Evolutionary conservation across 2,797 vertebrate species (phyloP).

Genomic region (Lepilemur ruficaudatus): DNA sequence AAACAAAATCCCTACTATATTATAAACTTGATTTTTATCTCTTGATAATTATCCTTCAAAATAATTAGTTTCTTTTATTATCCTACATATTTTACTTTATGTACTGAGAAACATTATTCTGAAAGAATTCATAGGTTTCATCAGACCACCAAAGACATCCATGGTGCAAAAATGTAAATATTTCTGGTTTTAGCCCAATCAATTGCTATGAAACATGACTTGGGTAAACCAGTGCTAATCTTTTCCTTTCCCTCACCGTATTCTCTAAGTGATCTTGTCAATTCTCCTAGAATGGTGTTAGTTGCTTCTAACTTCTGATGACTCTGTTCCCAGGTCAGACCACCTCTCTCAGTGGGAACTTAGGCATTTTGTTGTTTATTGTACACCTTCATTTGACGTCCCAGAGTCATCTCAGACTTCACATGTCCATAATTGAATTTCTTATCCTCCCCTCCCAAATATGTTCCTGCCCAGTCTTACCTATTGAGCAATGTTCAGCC

Average conservation of each 20-base stretch:
- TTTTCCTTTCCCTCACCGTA: neutral
- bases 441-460: neutral
- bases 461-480: neutral
- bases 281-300: neutral
- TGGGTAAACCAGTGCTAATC: neutral
- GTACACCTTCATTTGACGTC: neutral
- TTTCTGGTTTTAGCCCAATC: neutral
- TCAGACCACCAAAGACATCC: neutral
- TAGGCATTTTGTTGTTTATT: neutral
- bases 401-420: neutral
- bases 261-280: neutral
- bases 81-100: neutral
- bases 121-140: neutral
- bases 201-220: neutral
- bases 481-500: neutral
- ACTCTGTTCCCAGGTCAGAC: neutral
- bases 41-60: neutral
- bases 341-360: neutral
- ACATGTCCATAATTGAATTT: neutral
- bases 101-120: neutral
- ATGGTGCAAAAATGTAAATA: neutral
- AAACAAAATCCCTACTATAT: neutral
- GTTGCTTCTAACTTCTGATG: neutral
- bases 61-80: neutral
- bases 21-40: neutral